phyloP scores from a whole-genome alignment of 1,140 invertebrate species.

The Drosophila virilis region DNA sequence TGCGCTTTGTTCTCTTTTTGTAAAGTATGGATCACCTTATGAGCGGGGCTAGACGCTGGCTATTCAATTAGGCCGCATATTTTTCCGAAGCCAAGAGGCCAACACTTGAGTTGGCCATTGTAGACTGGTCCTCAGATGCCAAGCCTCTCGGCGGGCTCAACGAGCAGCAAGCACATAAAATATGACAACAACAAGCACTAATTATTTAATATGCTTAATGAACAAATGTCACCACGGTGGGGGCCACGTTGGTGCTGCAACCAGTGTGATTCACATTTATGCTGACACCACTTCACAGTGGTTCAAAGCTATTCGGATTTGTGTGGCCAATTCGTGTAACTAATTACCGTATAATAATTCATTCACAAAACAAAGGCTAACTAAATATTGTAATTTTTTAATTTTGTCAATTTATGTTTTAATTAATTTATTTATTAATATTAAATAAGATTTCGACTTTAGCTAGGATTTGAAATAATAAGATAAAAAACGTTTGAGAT shows the following conservation, averaged over 20 bases:
- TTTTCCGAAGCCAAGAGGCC: slow-evolving; percentile 45
- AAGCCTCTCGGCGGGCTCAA: slow-evolving; percentile 60
- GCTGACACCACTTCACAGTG: slow-evolving; percentile 46
- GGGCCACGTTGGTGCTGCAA: slow-evolving; percentile 55
- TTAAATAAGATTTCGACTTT: no score
- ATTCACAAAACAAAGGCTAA: no score
- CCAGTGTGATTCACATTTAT: slow-evolving; percentile 33
- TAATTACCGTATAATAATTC: no score
- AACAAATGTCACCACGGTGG: slow-evolving; percentile 73
- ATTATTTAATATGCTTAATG: slow-evolving; percentile 80
- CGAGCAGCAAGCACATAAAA: slow-evolving; percentile 72
- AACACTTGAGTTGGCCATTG: slow-evolving; percentile 40
- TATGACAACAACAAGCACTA: slow-evolving; percentile 78
- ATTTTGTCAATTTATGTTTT: no score
- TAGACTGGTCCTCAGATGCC: slow-evolving; percentile 61
- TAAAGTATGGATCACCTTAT: background rate
- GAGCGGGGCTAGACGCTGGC: slow-evolving; percentile 37
- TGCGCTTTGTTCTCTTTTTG: background rate
- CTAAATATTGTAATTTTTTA: no score
- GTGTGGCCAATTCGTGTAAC: no score
- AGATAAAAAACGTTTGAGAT: no score
- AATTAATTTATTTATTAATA: no score
- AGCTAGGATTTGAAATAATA: no score
- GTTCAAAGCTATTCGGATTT: background rate
- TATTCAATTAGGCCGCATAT: slow-evolving; percentile 61